Evolutionary conservation across 2,797 vertebrate species (phyloP).

Genomic region (Leptodactylus fallax): DNA sequence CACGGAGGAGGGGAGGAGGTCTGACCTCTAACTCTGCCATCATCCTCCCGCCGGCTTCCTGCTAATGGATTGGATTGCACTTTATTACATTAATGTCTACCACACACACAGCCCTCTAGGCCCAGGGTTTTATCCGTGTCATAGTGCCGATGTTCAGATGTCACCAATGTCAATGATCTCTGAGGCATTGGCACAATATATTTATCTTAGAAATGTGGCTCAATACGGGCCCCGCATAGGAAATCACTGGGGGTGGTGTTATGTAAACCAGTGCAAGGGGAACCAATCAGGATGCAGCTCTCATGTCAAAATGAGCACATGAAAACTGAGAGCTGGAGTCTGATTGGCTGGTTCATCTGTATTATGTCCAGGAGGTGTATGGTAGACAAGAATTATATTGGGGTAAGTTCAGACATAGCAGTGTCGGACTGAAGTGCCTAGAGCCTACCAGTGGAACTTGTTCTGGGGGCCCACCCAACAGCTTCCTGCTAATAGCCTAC

Average conservation of each 20-base stretch:
- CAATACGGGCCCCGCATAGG: no score
- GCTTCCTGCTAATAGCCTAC: no score
- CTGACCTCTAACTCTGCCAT: conserved; percentile 54
- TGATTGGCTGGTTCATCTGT: background rate
- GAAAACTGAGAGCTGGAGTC: background rate
- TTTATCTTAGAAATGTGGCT: no score
- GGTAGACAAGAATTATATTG: no score
- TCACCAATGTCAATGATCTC: background rate
- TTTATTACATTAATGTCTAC: conserved; percentile 60
- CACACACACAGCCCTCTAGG: conserved; percentile 22
- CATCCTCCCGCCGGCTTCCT: conserved; percentile 52
- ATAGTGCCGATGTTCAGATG: background rate
- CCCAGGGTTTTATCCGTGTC: conserved; percentile 1
- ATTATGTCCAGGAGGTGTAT: no score
- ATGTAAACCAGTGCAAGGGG: background rate
- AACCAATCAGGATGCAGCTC: background rate
- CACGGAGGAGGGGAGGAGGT: conserved; percentile 10
- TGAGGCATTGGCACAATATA: no score
- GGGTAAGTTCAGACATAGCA: no score
- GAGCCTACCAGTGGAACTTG: no score
- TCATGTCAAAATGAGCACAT: background rate
- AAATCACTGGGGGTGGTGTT: no score
- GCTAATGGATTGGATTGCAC: conserved; percentile 59
- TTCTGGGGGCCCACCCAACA: no score
- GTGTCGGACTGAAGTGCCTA: no score